Evolutionary conservation across 2,797 vertebrate genomes (phyloP).

Genomic region (Emydoidea blandingii): DNA sequence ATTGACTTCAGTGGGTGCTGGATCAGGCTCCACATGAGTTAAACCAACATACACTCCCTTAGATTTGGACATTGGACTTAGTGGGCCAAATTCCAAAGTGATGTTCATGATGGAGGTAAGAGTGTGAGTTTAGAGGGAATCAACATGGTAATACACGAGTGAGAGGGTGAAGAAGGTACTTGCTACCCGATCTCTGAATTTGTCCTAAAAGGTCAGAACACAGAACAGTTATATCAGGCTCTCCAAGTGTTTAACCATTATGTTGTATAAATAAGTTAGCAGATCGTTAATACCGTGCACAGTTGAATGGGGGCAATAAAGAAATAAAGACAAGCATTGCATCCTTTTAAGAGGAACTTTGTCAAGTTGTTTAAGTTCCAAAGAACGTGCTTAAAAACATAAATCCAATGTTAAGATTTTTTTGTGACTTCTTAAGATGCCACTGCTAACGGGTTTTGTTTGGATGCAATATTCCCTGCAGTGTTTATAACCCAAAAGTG

Average conservation of each 20-base stretch:
- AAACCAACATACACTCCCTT: too few relatives aligned
- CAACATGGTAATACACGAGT: neutral
- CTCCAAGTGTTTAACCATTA: neutral
- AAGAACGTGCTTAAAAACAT: neutral
- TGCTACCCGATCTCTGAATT: neutral
- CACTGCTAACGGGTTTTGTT: too few relatives aligned
- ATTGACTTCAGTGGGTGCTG: neutral
- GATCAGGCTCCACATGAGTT: accelerated
- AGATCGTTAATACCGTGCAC: neutral
- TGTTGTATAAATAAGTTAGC: neutral
- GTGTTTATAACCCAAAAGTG: neutral
- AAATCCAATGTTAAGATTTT: neutral
- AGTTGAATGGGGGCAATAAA: neutral
- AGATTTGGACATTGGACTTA: neutral
- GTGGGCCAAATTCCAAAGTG: neutral
- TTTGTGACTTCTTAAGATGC: too few relatives aligned
- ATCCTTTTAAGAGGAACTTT: neutral
- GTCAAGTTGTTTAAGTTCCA: neutral
- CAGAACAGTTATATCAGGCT: neutral
- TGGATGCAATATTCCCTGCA: neutral
- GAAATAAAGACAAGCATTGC: neutral
- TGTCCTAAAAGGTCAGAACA: neutral
- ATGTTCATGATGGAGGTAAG: neutral
- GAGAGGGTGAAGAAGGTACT: neutral
- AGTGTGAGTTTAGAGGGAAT: neutral